Conservation (phyloP, 2,888 invertebrate genomes). For the Drosophila sordidula region DNA sequence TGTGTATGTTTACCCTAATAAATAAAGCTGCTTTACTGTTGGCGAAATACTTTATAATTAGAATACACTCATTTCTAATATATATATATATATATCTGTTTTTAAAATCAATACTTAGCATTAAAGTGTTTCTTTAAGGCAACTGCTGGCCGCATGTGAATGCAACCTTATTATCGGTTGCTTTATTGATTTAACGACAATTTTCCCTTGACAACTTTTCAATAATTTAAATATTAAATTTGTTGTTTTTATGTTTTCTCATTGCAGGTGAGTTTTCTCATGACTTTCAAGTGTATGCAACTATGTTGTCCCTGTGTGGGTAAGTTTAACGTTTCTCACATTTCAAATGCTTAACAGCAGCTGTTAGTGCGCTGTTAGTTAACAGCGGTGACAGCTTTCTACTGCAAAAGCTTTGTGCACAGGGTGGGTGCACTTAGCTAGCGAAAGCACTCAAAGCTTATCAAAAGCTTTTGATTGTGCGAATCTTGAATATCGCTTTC, state of each 20-base stretch:
- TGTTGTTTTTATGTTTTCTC: conserved; percentile 29
- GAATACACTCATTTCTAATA: too few species aligned
- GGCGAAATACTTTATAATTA: too few species aligned
- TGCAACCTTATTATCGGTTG: not conserved
- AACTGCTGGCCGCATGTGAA: too few species aligned
- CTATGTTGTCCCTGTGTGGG: conserved; percentile 13
- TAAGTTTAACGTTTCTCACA: conserved; percentile 38
- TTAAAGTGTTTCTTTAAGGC: not conserved
- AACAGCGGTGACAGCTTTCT: conserved; percentile 36
- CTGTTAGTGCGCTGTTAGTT: conserved; percentile 51
- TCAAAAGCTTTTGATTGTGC: conserved; percentile 14
- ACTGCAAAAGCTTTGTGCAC: conserved; percentile 28
- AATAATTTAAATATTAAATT: conserved; percentile 2
- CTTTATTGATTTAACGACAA: not conserved
- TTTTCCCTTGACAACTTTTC: not conserved
- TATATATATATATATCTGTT: too few species aligned
- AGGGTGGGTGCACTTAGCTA: conserved; percentile 37
- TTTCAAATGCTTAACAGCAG: conserved; percentile 40
- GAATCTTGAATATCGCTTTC: not conserved
- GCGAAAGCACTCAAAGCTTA: conserved; percentile 23
- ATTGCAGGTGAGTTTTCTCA: conserved; percentile 69
- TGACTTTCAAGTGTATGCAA: conserved; percentile 13
- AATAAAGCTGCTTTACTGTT: too few species aligned
- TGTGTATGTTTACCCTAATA: too few species aligned
- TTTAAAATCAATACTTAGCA: not conserved